Percentiles rank a stretch among this genome's conserved stretches.
phyloP scores from a whole-genome alignment of 2,888 invertebrate genomes.

The Clostera curtula region DNA sequence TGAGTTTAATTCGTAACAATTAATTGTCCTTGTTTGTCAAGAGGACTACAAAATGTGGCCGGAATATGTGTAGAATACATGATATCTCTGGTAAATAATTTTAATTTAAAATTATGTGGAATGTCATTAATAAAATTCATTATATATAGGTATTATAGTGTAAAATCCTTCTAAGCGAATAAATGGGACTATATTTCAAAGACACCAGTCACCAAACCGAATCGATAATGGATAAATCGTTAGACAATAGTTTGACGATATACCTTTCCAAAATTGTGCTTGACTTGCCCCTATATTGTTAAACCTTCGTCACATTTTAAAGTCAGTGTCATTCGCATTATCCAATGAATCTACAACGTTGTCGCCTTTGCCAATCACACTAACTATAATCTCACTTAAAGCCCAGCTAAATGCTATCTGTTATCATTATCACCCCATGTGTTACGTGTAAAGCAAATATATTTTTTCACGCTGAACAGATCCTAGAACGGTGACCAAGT shows the following conservation, averaged over 20 bases:
- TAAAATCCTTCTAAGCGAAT: no score
- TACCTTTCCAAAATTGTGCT: no score
- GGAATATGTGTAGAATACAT: constrained; percentile 12
- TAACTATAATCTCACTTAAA: no score
- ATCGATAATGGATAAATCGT: background rate
- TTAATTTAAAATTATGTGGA: constrained; percentile 2
- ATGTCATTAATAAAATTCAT: background rate
- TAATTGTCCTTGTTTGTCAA: constrained; percentile 25
- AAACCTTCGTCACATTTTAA: no score
- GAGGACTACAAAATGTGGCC: constrained; percentile 13
- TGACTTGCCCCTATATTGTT: no score
- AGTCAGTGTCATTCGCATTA: no score
- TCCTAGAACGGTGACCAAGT: constrained; percentile 42
- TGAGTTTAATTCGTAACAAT: constrained; percentile 20
- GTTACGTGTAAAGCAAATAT: constrained; percentile 21
- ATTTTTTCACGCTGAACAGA: constrained; percentile 28
- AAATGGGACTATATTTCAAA: no score
- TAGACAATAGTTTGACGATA: no score
- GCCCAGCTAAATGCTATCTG: constrained; percentile 4
- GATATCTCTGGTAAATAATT: constrained; percentile 4
- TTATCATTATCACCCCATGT: constrained; percentile 11
- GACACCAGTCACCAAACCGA: no score
- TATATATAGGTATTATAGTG: no score
- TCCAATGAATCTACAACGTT: no score
- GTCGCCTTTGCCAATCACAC: no score